phyloP scores from a whole-genome alignment of 92 coral and sea anemone species.

The Porites cylindrica region DNA sequence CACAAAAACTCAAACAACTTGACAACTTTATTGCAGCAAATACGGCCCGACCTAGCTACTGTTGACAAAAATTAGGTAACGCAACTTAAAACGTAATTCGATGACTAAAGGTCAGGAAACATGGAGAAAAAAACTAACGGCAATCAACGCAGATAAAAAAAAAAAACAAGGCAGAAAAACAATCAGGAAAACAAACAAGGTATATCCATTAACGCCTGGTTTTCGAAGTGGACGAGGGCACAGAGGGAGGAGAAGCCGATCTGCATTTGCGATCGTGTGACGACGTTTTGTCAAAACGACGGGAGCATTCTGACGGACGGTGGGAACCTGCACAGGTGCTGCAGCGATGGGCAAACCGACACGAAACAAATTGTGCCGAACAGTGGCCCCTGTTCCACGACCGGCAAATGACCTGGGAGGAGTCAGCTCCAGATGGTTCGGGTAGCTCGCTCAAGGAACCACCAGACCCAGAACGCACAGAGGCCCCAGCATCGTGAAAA shows the following conservation, averaged over 20 bases:
- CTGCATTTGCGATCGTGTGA: slow-evolving; percentile 6
- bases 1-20: slow-evolving; percentile 1
- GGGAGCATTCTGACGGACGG: slow-evolving; percentile 36
- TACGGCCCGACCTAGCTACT: slow-evolving; percentile 4
- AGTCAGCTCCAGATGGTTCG: slow-evolving; percentile 32
- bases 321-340: slow-evolving; percentile 55
- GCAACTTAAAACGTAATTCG: neutral
- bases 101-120: neutral
- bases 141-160: neutral
- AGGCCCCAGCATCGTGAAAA: slow-evolving; percentile 53
- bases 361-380: slow-evolving; percentile 27
- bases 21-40: neutral
- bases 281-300: neutral
- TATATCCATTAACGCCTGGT: slow-evolving; percentile 3
- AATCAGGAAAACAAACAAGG: neutral
- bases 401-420: slow-evolving; percentile 32
- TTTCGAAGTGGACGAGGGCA: neutral
- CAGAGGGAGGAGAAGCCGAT: slow-evolving; percentile 22
- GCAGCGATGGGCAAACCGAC: slow-evolving; percentile 54
- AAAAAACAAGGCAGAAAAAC: too few species aligned
- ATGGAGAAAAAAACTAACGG: neutral
- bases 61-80: neutral
- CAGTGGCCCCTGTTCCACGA: slow-evolving; percentile 52
- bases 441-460: neutral
- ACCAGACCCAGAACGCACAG: slow-evolving; percentile 12